Base-by-base conservation (phyloP, 2,797 vertebrate genomes). In the Zalophus californianus region DNA sequence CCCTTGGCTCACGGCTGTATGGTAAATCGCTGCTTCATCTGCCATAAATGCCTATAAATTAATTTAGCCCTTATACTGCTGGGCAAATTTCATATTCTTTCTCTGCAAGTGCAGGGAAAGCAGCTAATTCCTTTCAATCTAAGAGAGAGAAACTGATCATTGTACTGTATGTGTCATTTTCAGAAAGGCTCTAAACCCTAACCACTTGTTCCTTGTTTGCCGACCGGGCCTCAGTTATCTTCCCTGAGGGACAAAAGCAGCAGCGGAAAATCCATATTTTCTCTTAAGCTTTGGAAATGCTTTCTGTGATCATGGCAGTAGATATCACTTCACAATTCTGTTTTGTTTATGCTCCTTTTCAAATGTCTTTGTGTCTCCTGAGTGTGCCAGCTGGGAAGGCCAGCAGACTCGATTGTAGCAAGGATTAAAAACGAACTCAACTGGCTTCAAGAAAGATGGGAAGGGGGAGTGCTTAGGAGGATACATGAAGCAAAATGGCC, bases 211-310 rank as follows among this genome's bases (percentile, higher is more conserved):
- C 50, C 82, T 82, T 62, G 54, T 91, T 97, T 95, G 38, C 54
- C 64, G 29, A 80, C 64, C 0, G 1, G 85, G 41, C 23, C 41
- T 86, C 56, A 88, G 86, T 68, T 78, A 96, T 83, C 90, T 94
- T 48, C 16, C 60, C 62, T 83, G 56, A 52, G 68, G 86, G 70
- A 91, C 41, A 91, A 78, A 97, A 92, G 29, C 14, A 91, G 77
- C 78, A 89, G 72, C 35, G 89, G 66, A 94, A 98, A 98, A 95
- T 95, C 86, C 20, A 60, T 95, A 91, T 86, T 96, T 97, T 91
- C 89, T 94, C 91, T 75, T 90, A 88, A 79, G 86, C 56, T 91
- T 86, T 84, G 62, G 73, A 91, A 93, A 86, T 13, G 14, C 35
- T 90, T 94, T 93, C 86, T 93, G 83, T 84, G 89, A 96, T 96